These are phyloP conservation scores for Mormoops blainvillei DNA, from an alignment of 2,113 vertebrate genomes.

Conservation along the genomic window DNA sequence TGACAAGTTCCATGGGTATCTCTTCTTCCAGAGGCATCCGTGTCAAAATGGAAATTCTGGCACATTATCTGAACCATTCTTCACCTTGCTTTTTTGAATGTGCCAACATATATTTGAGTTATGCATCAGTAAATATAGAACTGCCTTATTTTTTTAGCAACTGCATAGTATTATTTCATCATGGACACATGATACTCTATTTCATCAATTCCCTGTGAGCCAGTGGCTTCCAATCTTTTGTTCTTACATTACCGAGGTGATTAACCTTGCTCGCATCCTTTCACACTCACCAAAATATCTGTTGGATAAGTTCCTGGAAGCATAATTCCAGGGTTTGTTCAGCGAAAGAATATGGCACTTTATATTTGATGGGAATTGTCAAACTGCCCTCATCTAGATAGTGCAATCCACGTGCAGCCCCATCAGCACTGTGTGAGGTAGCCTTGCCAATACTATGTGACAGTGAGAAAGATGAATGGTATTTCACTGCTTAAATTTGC, in stretches of 20 bases:
- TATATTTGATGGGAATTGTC: neutral
- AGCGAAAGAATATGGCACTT: neutral
- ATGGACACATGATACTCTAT: fast-evolving
- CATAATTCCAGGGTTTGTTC: neutral
- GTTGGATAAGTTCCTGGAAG: neutral
- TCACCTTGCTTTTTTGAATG: neutral
- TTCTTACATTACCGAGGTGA: fast-evolving
- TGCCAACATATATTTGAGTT: fast-evolving
- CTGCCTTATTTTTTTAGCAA: neutral
- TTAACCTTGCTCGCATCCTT: neutral
- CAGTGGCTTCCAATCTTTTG: too few species aligned
- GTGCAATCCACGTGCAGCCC: neutral
- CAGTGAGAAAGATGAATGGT: neutral
- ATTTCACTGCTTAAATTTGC: too few species aligned
- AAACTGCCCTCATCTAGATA: neutral
- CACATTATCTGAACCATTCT: neutral
- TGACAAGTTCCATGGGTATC: neutral
- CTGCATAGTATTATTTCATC: fast-evolving
- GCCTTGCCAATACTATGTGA: fast-evolving
- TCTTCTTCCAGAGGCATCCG: neutral
- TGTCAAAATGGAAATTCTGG: too few species aligned
- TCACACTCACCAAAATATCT: neutral
- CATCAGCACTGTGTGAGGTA: fast-evolving
- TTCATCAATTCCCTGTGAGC: neutral
- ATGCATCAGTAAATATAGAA: fast-evolving